Evolutionary conservation across 2,113 vertebrate genomes (phyloP), one percentile per base, ranked within the genome.

Genomic region (Camarhynchus parvulus): DNA sequence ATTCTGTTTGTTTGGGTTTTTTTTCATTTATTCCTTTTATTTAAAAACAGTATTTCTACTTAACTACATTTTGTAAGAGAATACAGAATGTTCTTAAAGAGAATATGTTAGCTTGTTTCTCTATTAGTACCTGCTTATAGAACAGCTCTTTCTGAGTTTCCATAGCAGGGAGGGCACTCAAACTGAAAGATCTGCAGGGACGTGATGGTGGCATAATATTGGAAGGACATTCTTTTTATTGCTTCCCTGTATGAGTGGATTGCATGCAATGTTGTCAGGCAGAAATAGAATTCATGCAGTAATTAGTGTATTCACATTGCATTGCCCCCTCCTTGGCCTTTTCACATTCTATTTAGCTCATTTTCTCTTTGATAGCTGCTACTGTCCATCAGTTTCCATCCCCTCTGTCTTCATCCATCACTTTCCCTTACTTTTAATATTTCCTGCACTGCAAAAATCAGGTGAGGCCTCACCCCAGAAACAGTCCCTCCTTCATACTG

Each of bases 141-240:
- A 63, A 27, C 25, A 80, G 27, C 35, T 80, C 7, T 72, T 83
- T 75, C 64, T 59, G 50, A 77, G 11, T n/a, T 84, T 59, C 55
- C 44, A 1, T 10, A 42, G 24, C 27, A 64, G 35, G 12, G 16
- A 63, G 8, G 13, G 21, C 27, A 67, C 27, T 35, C 53, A 56
- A 53, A 73, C 35, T 28, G 16, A 67, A 62, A 44, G 39, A 73
- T 30, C 7, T 67, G 31, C 33, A 47, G 47, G 22, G 39, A 42
- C 7, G 2, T 0, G 0, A 33, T 24, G 27, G 23, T 66, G 30
- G 46, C 24, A 42, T 11, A 25, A 4, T 23, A 70, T 27, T 50
- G 23, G 35, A 80, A 21, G 15, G 14, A n/a, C 63, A 41, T 7
- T 83, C 13, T 15, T 74, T 58, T 63, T 42, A 59, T 23, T 83